These are phyloP conservation scores for Nesometra sesokonis DNA, from an alignment of 35 echinoderm and acorn worm genomes.

Conservation along the genomic window DNA sequence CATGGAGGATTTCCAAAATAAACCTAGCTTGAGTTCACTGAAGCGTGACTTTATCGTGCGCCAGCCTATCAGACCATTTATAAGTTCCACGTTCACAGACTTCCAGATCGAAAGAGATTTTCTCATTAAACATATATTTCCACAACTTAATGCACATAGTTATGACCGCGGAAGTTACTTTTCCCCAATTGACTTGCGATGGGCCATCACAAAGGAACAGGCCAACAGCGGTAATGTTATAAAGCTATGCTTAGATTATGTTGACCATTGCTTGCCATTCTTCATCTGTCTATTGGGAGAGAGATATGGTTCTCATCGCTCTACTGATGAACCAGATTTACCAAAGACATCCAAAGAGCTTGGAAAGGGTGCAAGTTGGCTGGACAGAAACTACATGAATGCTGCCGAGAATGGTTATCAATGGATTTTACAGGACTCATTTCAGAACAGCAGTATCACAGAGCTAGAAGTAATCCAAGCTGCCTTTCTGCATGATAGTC, in stretches of 20 bases:
- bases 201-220: constrained; percentile 85
- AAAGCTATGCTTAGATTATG: constrained; percentile 78
- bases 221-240: constrained; percentile 64
- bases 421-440: constrained; percentile 81
- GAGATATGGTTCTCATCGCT: constrained; percentile 72
- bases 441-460: constrained; percentile 79
- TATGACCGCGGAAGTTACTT: constrained; percentile 56
- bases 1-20: not conserved
- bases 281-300: constrained; percentile 95
- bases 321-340: constrained; percentile 15
- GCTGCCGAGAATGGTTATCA: constrained; percentile 74
- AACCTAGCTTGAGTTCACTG: constrained; percentile 34
- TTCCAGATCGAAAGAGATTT: constrained; percentile 79
- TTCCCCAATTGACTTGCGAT: constrained; percentile 71
- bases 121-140: constrained; percentile 65
- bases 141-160: constrained; percentile 68
- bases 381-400: constrained; percentile 70
- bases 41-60: constrained; percentile 52
- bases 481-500: constrained; percentile 63
- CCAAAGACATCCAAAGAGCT: constrained; percentile 29
- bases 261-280: constrained; percentile 69
- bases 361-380: constrained; percentile 42
- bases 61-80: constrained; percentile 79
- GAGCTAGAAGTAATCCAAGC: constrained; percentile 92
- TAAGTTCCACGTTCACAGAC: constrained; percentile 90